Evolutionary conservation across 2,888 invertebrate genomes (phyloP).

Genomic region (Bellardia bayeri): DNA sequence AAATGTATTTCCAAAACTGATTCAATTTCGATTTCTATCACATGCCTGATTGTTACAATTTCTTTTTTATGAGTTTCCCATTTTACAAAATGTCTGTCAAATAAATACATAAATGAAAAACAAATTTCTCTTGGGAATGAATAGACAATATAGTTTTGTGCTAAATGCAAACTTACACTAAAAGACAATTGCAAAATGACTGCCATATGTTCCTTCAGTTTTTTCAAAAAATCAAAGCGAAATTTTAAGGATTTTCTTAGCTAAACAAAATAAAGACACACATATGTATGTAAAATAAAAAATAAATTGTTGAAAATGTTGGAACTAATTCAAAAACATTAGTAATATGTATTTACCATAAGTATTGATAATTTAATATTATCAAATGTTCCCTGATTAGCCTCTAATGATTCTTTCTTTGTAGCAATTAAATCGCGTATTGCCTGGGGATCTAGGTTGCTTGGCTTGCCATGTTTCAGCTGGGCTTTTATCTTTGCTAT

Average conservation of each 20-base stretch:
- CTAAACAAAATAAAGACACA: slow-evolving; percentile 76
- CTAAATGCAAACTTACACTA: slow-evolving; percentile 76
- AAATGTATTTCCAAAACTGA: too few species aligned
- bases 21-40: too few species aligned
- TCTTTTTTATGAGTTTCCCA: too few species aligned
- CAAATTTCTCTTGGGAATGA: too few species aligned
- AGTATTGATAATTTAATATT: slow-evolving; percentile 82
- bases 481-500: slow-evolving; percentile 80
- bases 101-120: too few species aligned
- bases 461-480: slow-evolving; percentile 78
- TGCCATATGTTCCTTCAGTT: slow-evolving; percentile 84
- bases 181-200: slow-evolving; percentile 84
- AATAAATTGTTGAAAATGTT: background rate
- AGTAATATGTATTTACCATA: slow-evolving; percentile 81
- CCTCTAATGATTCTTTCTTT: slow-evolving; percentile 79
- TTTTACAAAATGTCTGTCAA: too few species aligned
- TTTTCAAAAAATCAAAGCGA: slow-evolving; percentile 84
- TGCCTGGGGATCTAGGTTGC: slow-evolving; percentile 77
- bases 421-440: slow-evolving; percentile 84
- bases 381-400: slow-evolving; percentile 68
- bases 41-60: too few species aligned
- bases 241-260: slow-evolving; percentile 82
- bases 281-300: background rate
- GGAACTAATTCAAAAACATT: background rate
- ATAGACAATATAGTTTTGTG: too few species aligned